Conservation (phyloP, 1,140 invertebrate species). For the Cotesia vestalis region DNA sequence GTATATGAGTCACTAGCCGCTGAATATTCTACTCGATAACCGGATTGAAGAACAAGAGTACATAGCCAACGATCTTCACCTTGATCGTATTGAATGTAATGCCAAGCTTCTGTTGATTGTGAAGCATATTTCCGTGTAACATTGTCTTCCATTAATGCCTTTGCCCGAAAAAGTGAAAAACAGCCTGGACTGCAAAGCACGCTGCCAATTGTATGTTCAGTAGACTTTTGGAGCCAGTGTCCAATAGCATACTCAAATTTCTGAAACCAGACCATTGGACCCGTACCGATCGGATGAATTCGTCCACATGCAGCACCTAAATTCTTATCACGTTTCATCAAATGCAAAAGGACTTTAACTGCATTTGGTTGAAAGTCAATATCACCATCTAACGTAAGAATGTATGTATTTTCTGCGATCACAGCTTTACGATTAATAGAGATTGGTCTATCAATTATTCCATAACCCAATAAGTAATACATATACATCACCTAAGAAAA, state of each 20-base stretch:
- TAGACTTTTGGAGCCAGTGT: slow-evolving; percentile 96
- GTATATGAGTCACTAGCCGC: slow-evolving; percentile 93
- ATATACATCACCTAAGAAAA: slow-evolving; percentile 86
- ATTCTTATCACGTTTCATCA: slow-evolving; percentile 90
- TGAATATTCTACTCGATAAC: slow-evolving; percentile 87
- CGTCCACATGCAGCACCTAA: slow-evolving; percentile 91
- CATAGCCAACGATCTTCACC: slow-evolving; percentile 90
- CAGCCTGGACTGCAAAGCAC: slow-evolving; percentile 91
- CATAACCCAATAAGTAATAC: slow-evolving; percentile 89
- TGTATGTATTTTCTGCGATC: slow-evolving; percentile 87
- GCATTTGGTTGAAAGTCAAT: slow-evolving; percentile 91
- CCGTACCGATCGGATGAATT: slow-evolving; percentile 89
- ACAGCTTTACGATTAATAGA: slow-evolving; percentile 75
- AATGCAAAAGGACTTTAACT: slow-evolving; percentile 84
- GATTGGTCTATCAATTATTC: slow-evolving; percentile 78
- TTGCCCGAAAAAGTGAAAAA: slow-evolving; percentile 88
- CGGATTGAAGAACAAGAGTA: slow-evolving; percentile 84
- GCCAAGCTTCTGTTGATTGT: slow-evolving; percentile 79
- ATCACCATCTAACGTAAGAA: slow-evolving; percentile 92
- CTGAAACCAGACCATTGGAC: slow-evolving; percentile 93
- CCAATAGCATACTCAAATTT: slow-evolving; percentile 94
- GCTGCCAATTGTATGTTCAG: slow-evolving; percentile 90
- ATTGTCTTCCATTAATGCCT: slow-evolving; percentile 90
- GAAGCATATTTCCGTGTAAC: slow-evolving; percentile 89
- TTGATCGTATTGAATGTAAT: slow-evolving; percentile 94